These are phyloP conservation scores for Trissonchulus sp. DNA, from an alignment of 2,888 invertebrate species.

Conservation along the genomic window DNA sequence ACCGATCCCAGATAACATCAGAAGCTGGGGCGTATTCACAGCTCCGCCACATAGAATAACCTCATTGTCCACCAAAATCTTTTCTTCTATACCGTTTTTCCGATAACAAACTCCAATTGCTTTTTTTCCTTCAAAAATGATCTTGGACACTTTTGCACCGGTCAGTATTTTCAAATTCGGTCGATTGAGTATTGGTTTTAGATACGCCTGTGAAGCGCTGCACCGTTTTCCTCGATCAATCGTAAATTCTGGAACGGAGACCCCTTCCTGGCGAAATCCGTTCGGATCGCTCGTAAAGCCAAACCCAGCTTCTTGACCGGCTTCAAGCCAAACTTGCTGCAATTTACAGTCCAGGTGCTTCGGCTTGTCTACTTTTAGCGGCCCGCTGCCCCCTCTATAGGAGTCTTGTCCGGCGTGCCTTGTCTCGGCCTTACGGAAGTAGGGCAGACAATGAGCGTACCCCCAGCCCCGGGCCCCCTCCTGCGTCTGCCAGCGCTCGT, in stretches of 20 bases:
- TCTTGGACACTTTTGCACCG: slow-evolving; percentile 35
- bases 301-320: slow-evolving; percentile 50
- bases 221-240: slow-evolving; percentile 58
- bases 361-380: slow-evolving; percentile 53
- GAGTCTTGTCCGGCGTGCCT: no score
- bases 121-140: slow-evolving; percentile 53
- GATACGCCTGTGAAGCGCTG: slow-evolving; percentile 65
- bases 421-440: no score
- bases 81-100: no score
- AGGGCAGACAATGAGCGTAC: no score
- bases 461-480: no score
- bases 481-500: no score
- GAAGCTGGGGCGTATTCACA: slow-evolving; percentile 82
- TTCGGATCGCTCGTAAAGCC: slow-evolving; percentile 58
- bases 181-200: slow-evolving; percentile 49
- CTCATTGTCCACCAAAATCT: no score
- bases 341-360: no score
- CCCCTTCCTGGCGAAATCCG: no score
- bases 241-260: slow-evolving; percentile 57
- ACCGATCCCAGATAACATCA: slow-evolving; percentile 68
- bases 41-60: slow-evolving; percentile 84
- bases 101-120: no score
- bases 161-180: slow-evolving; percentile 16
- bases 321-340: slow-evolving; percentile 54
- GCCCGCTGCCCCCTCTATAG: slow-evolving; percentile 56